phyloP scores from a whole-genome alignment of 2,797 vertebrate genomes.

The Esox masquinongy region DNA sequence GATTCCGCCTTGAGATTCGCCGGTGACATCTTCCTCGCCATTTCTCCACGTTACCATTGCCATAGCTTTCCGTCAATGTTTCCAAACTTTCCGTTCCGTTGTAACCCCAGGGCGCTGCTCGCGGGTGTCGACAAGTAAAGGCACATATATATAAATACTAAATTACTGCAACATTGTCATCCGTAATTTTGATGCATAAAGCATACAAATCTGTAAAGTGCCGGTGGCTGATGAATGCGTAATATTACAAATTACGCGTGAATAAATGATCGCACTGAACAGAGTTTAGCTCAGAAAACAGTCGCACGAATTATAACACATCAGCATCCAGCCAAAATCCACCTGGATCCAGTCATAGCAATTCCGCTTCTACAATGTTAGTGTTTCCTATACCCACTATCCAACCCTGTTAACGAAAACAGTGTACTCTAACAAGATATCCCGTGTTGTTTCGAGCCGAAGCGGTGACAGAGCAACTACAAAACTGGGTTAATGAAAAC shows the following conservation, averaged over 20 bases:
- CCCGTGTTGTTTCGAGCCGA: conserved; percentile 14
- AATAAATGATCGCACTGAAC: not conserved
- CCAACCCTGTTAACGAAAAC: conserved; percentile 19
- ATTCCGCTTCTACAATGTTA: conserved; percentile 20
- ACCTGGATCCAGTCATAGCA: conserved; percentile 9
- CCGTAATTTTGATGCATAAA: conserved; percentile 1
- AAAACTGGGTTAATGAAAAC: conserved; percentile 37
- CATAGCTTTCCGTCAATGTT: conserved; percentile 86
- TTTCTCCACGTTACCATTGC: conserved; percentile 97
- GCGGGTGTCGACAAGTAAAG: not conserved
- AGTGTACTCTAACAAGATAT: conserved; percentile 26
- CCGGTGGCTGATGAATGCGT: not conserved
- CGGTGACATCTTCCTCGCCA: conserved; percentile 88
- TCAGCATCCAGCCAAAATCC: conserved; percentile 43
- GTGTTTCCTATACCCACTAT: conserved; percentile 47
- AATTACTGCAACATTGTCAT: conserved; percentile 34
- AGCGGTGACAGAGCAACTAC: not conserved
- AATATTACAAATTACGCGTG: not conserved
- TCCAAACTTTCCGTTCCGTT: conserved; percentile 61
- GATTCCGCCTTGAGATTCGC: conserved; percentile 83
- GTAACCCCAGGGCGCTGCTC: not conserved
- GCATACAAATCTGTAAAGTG: not conserved
- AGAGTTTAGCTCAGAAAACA: not conserved
- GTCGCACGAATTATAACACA: not conserved
- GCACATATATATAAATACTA: conserved; percentile 26